Evolutionary conservation across 1,140 invertebrate genomes (phyloP), one percentile per base, ranked within the genome.

Genomic region (Trypoxylus dichotomus): DNA sequence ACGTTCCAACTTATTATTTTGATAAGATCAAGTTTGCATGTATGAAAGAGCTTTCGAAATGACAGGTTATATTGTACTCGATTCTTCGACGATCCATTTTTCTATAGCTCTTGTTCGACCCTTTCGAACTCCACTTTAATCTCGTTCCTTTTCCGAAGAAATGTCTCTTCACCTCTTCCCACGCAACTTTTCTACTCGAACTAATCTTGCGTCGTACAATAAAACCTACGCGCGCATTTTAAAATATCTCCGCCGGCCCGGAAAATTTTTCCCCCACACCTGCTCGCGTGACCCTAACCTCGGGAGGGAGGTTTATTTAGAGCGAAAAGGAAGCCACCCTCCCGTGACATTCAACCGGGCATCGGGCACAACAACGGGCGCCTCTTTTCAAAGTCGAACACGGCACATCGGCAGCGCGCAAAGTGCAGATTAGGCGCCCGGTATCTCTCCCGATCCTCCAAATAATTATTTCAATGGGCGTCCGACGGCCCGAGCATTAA

Each of bases 391-490:
- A 6, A 19, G 19, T 54, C 15, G 47, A 19, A 19, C 47, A 54
- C 47, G 15, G 47, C 15, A 19, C n/a, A 47, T 19, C 13, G 47
- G 15, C 19, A 54, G 15, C 10, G 47, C 47, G 19, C 47, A 54
- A 54, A 21, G 47, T 54, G 7, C 47, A 54, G 47, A 54, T 54
- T 54, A 54, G 47, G 7, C 47, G 3, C 15, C 15, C 5, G 47
- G 15, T 54, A 54, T 19, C 47, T 54, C 47, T 37, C 2, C 19
- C 47, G 47, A 15, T 54, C 47, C 47, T 54, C 19, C 47, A 54
- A 54, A 54, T 54, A 54, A 54, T 54, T 54, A 54, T 54, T 54
- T 54, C 15, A 54, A 54, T 54, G 47, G n/a, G 47, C 47, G 47
- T 54, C 47, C 47, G 47, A n/a, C 47, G 47, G 15, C 47, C 47